Evolutionary conservation across 2,888 invertebrate genomes (phyloP), one percentile per base, ranked within the genome.

Genomic region (Branchellion lobata): DNA sequence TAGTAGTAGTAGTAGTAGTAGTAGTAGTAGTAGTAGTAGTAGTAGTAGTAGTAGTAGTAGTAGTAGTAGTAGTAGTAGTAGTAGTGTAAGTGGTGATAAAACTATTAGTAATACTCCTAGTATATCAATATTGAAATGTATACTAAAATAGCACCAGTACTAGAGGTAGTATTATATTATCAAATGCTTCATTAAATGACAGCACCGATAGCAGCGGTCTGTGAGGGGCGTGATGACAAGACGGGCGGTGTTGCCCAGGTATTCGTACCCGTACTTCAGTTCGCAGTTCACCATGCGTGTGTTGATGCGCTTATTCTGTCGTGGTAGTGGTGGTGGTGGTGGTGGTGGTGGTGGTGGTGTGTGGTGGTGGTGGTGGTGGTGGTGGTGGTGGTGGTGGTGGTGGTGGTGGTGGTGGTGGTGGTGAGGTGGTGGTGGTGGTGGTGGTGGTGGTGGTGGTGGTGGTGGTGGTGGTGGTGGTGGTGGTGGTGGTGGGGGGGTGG

Each of bases 221-320:
- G 96, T 96, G 80, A 96, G 88, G 14, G 96, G 96, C 0, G 96
- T 96, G 82, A 96, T 96, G 36, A 96, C 96, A 82, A 96, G 90
- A 80, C 96, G 91, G 5, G 96, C 94, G 18, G 96, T 96, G 86
- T 96, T 96, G 51, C 96, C 96, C 82, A 97, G 90, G 89, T 97
- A 97, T 88, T 97, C 96, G 87, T 96, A 94, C 84, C 93, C 93
- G 87, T 96, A 96, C 84, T 90, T 91, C 33, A 80, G 69, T 51
- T 80, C 80, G 40, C 72, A 80, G 51, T 80, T 80, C 29, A 80
- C 57, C 80, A 80, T 80, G 27, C 80, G 61, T 1, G 80, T 80
- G 51, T 61, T 74, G 75, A 80, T 75, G 21, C 40, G 31, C 29
- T 68, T 40, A 0, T 80, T 36, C 79, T 79, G 40, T 27, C 34